These are phyloP conservation scores for Nebria salina DNA, from an alignment of 2,888 invertebrate genomes.

Conservation along the genomic window DNA sequence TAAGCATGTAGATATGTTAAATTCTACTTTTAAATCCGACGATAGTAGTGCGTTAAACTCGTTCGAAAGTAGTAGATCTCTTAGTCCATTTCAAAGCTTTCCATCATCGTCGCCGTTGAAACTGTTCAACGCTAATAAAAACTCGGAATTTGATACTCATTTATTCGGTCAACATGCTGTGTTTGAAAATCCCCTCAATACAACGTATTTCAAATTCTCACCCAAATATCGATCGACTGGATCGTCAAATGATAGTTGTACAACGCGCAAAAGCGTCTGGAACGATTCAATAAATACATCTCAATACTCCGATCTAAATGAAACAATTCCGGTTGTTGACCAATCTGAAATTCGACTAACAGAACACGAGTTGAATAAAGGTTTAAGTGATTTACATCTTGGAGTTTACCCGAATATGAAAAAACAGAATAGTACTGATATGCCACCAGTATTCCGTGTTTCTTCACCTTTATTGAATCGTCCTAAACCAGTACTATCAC, in stretches of 20 bases:
- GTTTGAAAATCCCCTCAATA: slow-evolving; percentile 39
- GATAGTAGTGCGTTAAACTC: slow-evolving; percentile 22
- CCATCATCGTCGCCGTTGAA: slow-evolving; percentile 22
- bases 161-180: slow-evolving; percentile 42
- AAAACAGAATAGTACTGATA: slow-evolving; percentile 61
- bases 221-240: slow-evolving; percentile 23
- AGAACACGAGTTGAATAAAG: slow-evolving; percentile 67
- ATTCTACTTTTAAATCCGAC: slow-evolving; percentile 44
- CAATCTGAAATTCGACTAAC: slow-evolving; percentile 49
- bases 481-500: slow-evolving; percentile 67
- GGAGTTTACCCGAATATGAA: slow-evolving; percentile 57
- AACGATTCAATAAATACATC: slow-evolving; percentile 25
- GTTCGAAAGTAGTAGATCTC: slow-evolving; percentile 38
- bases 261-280: slow-evolving; percentile 29
- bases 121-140: slow-evolving; percentile 20
- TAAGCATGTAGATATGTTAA: slow-evolving; percentile 24
- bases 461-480: slow-evolving; percentile 51
- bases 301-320: slow-evolving; percentile 8
- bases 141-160: slow-evolving; percentile 14
- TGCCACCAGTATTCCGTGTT: slow-evolving; percentile 53
- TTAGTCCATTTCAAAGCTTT: slow-evolving; percentile 12
- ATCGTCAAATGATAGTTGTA: slow-evolving; percentile 31
- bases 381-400: slow-evolving; percentile 67
- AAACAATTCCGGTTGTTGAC: background rate
- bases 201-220: slow-evolving; percentile 35